Conservation (phyloP, 2,888 invertebrate species). For the Drosophila lutescens region DNA sequence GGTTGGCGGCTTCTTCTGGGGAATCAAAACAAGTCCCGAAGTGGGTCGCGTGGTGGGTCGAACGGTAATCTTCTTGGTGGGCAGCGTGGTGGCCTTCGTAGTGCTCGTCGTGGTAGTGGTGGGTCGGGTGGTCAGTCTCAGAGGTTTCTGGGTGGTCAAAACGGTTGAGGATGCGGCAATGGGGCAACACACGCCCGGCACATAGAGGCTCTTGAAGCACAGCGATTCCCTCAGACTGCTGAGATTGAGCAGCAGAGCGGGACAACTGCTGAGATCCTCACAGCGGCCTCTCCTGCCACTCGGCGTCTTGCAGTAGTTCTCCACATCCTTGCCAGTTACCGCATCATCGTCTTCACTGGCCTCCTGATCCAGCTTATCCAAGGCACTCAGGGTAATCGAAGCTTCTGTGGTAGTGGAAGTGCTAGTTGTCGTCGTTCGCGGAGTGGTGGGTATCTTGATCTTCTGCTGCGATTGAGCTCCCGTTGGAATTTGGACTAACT, state of each 20-base stretch:
- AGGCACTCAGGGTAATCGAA: slow-evolving; percentile 48
- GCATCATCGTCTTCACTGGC: slow-evolving; percentile 85
- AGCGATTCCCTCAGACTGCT: slow-evolving; percentile 93
- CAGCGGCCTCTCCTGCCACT: slow-evolving; percentile 92
- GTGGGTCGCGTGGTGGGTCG: slow-evolving; percentile 77
- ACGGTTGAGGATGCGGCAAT: slow-evolving; percentile 78
- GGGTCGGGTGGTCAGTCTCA: slow-evolving; percentile 77
- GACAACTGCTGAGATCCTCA: slow-evolving; percentile 94
- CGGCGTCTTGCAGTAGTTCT: slow-evolving; percentile 91
- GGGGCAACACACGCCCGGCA: slow-evolving; percentile 97
- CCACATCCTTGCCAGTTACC: slow-evolving; percentile 85
- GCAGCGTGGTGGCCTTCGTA: slow-evolving; percentile 53
- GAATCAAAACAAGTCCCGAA: slow-evolving; percentile 78
- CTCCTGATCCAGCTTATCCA: slow-evolving; percentile 79
- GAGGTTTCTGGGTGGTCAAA: slow-evolving; percentile 81
- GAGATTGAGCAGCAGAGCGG: slow-evolving; percentile 92
- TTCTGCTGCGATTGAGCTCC: slow-evolving; percentile 62
- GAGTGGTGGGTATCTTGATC: slow-evolving; percentile 73
- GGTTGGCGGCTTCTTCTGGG: slow-evolving; percentile 84
- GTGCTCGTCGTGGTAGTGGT: slow-evolving; percentile 76
- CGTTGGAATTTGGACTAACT: not conserved
- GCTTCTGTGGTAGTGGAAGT: not conserved
- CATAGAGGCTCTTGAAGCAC: slow-evolving; percentile 95
- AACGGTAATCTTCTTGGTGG: slow-evolving; percentile 36
- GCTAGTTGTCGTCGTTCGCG: slow-evolving; percentile 71